Base-by-base conservation (phyloP, 2,888 invertebrate species). In the Panopea generosa region DNA sequence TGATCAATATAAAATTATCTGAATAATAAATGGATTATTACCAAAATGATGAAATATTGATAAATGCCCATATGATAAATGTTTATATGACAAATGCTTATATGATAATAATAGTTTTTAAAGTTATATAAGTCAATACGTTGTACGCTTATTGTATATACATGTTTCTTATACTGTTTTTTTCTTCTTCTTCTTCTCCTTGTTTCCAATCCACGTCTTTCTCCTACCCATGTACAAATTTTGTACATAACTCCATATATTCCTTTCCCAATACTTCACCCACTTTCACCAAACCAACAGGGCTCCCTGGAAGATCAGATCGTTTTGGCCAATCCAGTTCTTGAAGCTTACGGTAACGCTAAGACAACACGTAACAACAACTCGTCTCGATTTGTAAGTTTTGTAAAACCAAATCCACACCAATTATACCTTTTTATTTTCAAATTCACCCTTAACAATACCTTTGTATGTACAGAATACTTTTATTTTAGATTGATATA, bases 331-430 rank as follows among this genome's bases (percentile, higher is more conserved):
- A 99, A 99, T 94, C 91, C 91, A 68, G 90, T 91, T 50, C 86
- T 91, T 45, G 91, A 91, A 66, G 85, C 85, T 29, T 85, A 81
- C 70, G 89, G 89, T 73, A n/a, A n/a, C n/a, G n/a, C n/a, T n/a
- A n/a, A n/a, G n/a, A n/a, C n/a, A n/a, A n/a, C n/a, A n/a, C n/a
- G 91, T 87, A 71, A 91, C 92, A 76, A 91, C 91, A 40, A 89
- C 85, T 22, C 75, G 99, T 96, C 99, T 87, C 98, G 99, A 96
- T 99, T 99, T 97, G 99, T 98, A 96, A 98, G 98, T 97, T 40
- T 11, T 40, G 7, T 40, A 40, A 16, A 40, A 40, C 40, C 16
- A 40, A 7, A 40, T 40, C 40, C 40, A n/a, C n/a, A n/a, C n/a
- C n/a, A n/a, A n/a, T n/a, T n/a, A n/a, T n/a, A n/a, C n/a, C n/a